Evolutionary conservation across 2,113 vertebrate species (phyloP).

Genomic region (Rafetus swinhoei): DNA sequence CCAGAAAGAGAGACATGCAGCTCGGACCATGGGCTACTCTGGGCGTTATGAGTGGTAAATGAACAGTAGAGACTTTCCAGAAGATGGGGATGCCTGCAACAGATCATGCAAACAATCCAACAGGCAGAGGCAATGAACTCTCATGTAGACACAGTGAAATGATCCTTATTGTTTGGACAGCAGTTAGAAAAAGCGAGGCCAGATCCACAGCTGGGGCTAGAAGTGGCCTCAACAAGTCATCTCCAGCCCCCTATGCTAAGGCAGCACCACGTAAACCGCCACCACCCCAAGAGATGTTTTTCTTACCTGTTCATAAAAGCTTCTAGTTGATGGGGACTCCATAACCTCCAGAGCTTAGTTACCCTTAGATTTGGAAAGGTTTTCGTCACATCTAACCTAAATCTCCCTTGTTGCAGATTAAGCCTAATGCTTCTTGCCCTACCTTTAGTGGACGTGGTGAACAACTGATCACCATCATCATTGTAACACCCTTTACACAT

Average conservation of each 20-base stretch:
- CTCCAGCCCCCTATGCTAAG: neutral
- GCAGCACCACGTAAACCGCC: neutral
- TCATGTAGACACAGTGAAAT: neutral
- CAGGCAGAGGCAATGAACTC: neutral
- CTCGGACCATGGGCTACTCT: neutral
- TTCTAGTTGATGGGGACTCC: neutral
- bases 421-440: neutral
- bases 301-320: neutral
- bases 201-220: neutral
- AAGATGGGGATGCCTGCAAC: accelerated
- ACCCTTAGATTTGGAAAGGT: neutral
- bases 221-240: neutral
- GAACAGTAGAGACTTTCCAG: neutral
- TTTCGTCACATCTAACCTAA: neutral
- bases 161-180: too few relatives aligned
- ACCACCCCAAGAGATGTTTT: too few relatives aligned
- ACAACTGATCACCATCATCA: neutral
- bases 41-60: accelerated
- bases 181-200: neutral
- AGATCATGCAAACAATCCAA: accelerated
- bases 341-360: neutral
- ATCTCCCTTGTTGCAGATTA: neutral
- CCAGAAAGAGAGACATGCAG: neutral
- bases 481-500: neutral
- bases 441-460: neutral